Percentiles rank a stretch among this genome's conserved stretches.
These are phyloP conservation scores for Marisa cornuarietis DNA, from an alignment of 1,140 invertebrate species.

Conservation along the genomic window DNA sequence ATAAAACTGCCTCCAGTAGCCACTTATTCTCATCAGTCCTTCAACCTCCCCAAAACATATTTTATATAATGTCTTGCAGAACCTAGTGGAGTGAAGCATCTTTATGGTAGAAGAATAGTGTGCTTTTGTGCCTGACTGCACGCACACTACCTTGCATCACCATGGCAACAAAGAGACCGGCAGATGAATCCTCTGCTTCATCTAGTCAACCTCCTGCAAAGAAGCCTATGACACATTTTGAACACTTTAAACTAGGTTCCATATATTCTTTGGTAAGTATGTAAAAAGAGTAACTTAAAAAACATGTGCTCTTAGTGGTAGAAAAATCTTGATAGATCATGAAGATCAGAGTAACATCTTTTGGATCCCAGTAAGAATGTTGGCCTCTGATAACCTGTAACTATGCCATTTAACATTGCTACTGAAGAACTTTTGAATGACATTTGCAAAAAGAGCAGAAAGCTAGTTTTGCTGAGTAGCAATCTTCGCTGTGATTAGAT, in stretches of 20 bases:
- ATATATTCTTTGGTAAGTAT: constrained; percentile 80
- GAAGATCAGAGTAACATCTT: too few relatives aligned
- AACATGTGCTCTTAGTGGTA: too few relatives aligned
- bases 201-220: constrained; percentile 70
- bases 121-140: not conserved
- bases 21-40: too few relatives aligned
- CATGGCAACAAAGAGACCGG: constrained; percentile 73
- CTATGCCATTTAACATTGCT: not conserved
- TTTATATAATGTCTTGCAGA: too few relatives aligned
- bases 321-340: too few relatives aligned
- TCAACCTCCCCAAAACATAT: too few relatives aligned
- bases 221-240: constrained; percentile 85
- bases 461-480: not conserved
- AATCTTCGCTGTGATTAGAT: not conserved
- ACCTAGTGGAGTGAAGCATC: too few relatives aligned
- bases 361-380: too few relatives aligned
- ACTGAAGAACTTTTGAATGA: not conserved
- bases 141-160: not conserved
- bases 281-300: not conserved
- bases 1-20: too few relatives aligned
- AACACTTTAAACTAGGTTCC: constrained; percentile 89
- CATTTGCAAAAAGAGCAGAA: not conserved
- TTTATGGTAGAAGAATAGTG: too few relatives aligned
- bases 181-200: constrained; percentile 67
- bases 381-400: not conserved